These are phyloP conservation scores for Cassiopea andromeda DNA, from an alignment of 30 jellyfish, hydroid and myxozoan genomes.

Conservation along the genomic window DNA sequence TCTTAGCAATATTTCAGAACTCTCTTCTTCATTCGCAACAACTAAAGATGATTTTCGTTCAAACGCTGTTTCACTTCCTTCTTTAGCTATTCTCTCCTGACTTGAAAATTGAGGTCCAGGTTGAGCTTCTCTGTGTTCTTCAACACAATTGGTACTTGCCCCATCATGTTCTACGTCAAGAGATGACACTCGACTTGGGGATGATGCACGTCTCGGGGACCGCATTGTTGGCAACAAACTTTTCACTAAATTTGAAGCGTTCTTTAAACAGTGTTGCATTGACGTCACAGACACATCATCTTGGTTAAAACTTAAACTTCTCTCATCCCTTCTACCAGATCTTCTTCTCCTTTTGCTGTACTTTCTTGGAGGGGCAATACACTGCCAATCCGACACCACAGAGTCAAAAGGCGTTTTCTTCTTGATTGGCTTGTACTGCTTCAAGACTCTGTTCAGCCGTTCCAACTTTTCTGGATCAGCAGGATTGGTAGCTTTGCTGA, in stretches of 20 bases:
- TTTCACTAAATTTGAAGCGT: constrained; percentile 39
- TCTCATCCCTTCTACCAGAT: background rate
- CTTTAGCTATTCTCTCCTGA: background rate
- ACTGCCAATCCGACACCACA: constrained; percentile 20
- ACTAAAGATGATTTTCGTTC: background rate
- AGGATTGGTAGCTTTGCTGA: background rate
- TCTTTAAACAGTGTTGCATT: constrained; percentile 55
- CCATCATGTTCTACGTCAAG: background rate
- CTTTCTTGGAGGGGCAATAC: constrained; percentile 39
- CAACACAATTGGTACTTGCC: background rate
- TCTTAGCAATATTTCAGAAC: background rate
- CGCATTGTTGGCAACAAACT: constrained; percentile 39
- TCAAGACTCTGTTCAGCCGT: constrained; percentile 46
- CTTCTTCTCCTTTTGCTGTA: constrained; percentile 23
- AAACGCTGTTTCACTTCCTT: background rate
- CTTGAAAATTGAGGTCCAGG: background rate
- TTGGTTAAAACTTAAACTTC: background rate
- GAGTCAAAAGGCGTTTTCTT: constrained; percentile 43
- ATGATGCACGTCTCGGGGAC: constrained; percentile 12
- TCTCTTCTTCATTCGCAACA: background rate
- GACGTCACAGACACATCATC: constrained; percentile 39
- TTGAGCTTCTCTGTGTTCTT: background rate
- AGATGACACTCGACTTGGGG: background rate
- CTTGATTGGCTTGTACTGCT: constrained; percentile 45
- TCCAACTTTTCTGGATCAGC: background rate